Evolutionary conservation across 2,797 vertebrate genomes (phyloP), one percentile per base, ranked within the genome.

Genomic region (Mustela erminea): DNA sequence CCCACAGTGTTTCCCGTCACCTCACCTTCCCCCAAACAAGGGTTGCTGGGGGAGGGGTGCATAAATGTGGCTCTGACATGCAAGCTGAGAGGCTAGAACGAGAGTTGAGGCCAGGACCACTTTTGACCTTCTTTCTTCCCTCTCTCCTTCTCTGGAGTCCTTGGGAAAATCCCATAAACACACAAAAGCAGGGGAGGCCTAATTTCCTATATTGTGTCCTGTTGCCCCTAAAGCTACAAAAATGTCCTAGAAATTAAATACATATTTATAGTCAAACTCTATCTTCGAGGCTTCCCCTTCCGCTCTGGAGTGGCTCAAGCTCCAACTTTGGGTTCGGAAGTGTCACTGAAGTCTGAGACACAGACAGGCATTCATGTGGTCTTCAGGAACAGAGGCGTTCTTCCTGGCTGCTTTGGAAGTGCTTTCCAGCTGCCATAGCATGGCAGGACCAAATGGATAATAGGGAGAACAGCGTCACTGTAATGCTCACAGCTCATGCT

Each of bases 401-500:
- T 87, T 38, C 17, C 27, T 0, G 9, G 43, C 32, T 52, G 3
- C 70, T 84, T 43, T 4, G 35, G 27, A 32, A 90, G 17, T 32
- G 35, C 23, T 49, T 86, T 85, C 21, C 41, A 89, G 20, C 29
- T 81, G 70, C 7, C 0, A 17, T 18, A 62, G 58, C 32, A 12
- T 0, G 2, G 21, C 1, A 13, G 85, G 64, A 29, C 14, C 54
- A 46, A 49, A n/a, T 10, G 15, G 35, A 15, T 2, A 35, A 3
- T 1, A 14, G 43, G 58, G 78, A 68, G 52, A 77, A 66, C 2
- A 4, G 7, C 2, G 18, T 10, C 38, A 15, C 7, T 27, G 12
- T 66, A n/a, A 3, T 0, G 11, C 27, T 81, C 70, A 17, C 2
- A 58, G 54, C 0, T 0, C 18, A 10, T 2, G 20, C 85, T 72